Evolutionary conservation across 2,113 vertebrate genomes (phyloP).

Genomic region (Salvelinus fontinalis): DNA sequence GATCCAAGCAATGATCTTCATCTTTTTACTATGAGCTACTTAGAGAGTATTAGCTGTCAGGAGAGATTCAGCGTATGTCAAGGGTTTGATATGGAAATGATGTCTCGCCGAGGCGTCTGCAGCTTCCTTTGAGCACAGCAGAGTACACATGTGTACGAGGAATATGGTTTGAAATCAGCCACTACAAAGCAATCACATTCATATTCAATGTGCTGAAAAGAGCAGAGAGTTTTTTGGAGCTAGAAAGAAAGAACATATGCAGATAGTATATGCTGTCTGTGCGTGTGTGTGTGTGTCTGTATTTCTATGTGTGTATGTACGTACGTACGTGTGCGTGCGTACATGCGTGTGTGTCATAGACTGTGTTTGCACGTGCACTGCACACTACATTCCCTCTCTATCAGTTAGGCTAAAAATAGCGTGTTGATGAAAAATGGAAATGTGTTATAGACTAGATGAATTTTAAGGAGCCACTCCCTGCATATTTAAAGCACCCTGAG

Average conservation of each 20-base stretch:
- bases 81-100: conserved; percentile 39
- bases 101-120: background rate
- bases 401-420: conserved; percentile 1
- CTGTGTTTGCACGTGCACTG: background rate
- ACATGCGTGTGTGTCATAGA: background rate
- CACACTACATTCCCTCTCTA: background rate
- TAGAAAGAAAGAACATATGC: background rate
- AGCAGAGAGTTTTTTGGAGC: background rate
- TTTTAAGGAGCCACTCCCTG: background rate
- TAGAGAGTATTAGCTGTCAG: conserved; percentile 55
- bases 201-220: conserved; percentile 28
- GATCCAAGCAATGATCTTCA: conserved; percentile 38
- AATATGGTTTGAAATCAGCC: background rate
- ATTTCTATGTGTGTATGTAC: no score
- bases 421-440: conserved; percentile 3
- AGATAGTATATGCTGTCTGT: background rate
- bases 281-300: no score
- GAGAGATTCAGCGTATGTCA: conserved; percentile 54
- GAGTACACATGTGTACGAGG: conserved; percentile 6
- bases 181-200: conserved; percentile 14
- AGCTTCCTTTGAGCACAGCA: background rate
- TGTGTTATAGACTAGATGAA: background rate
- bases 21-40: conserved; percentile 40
- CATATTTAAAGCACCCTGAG: conserved; percentile 13
- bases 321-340: background rate